phyloP scores from a whole-genome alignment of 2,797 vertebrate genomes.

The Cuniculus paca region DNA sequence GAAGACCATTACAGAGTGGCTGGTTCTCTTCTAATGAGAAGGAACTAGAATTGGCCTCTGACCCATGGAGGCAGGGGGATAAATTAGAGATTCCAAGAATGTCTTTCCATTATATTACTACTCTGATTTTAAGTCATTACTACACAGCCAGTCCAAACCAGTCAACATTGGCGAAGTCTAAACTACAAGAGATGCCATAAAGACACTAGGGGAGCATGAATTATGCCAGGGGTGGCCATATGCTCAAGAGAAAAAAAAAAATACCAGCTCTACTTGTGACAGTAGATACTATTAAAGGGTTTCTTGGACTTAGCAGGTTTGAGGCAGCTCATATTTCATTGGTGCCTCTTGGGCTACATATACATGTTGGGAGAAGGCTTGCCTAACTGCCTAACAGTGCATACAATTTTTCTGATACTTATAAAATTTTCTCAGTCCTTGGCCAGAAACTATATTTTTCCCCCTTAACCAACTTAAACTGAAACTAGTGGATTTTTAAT shows the following conservation, averaged over 20 bases:
- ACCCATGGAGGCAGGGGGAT: neutral
- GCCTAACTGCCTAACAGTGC: conserved; percentile 85
- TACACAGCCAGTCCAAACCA: conserved; percentile 16
- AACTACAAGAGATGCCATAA: conserved; percentile 42
- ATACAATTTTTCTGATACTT: conserved; percentile 80
- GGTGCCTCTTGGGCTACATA: conserved; percentile 79
- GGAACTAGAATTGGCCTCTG: conserved; percentile 28
- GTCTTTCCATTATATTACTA: neutral
- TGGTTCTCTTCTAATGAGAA: conserved; percentile 61
- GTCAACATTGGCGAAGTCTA: neutral
- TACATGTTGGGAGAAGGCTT: conserved; percentile 82
- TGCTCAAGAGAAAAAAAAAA: conserved; percentile 3
- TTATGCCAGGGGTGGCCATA: conserved; percentile 63
- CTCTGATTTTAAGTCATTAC: conserved; percentile 41
- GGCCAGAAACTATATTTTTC: conserved; percentile 86
- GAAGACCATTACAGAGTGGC: conserved; percentile 13
- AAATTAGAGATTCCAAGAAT: conserved; percentile 25
- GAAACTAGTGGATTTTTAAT: conserved; percentile 92
- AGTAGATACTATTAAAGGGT: conserved; percentile 78
- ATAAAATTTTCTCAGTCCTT: conserved; percentile 85
- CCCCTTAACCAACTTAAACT: conserved; percentile 90
- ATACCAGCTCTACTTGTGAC: conserved; percentile 72
- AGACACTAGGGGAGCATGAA: conserved; percentile 14
- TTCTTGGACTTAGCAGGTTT: conserved; percentile 81
- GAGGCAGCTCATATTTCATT: conserved; percentile 83